Percentiles rank a stretch among this genome's conserved stretches.
Conservation (phyloP, 1,140 invertebrate species). For the Drosophila mauritiana region DNA sequence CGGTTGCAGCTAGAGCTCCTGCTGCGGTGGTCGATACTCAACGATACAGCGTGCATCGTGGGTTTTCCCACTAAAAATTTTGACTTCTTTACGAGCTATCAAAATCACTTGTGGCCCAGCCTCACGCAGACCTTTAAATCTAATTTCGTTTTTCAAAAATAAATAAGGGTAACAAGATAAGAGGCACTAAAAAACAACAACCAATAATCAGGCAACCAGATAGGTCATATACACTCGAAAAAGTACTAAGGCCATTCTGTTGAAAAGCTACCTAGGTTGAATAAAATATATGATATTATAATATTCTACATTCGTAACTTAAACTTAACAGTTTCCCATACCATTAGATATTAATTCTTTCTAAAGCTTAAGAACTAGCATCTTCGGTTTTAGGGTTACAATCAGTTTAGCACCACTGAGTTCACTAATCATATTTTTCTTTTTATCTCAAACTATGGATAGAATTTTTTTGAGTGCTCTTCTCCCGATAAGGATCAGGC, state of each 20-base stretch:
- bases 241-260: not conserved
- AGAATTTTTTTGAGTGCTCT: conserved; percentile 15
- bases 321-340: too few species aligned
- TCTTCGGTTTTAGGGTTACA: too few species aligned
- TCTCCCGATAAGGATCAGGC: conserved; percentile 54
- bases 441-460: not conserved
- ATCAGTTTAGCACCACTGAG: too few species aligned
- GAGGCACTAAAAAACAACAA: conserved; percentile 59
- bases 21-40: conserved; percentile 63
- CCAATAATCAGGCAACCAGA: conserved; percentile 44
- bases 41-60: conserved; percentile 27
- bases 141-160: conserved; percentile 78
- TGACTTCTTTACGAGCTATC: conserved; percentile 79
- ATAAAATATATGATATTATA: too few species aligned
- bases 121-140: conserved; percentile 68
- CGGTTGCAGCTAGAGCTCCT: conserved; percentile 51
- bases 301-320: too few species aligned
- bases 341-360: too few species aligned
- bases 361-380: too few species aligned
- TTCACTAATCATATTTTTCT: not conserved
- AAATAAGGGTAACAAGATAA: conserved; percentile 76
- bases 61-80: conserved; percentile 60
- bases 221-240: conserved; percentile 13
- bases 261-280: too few species aligned
- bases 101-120: conserved; percentile 73